Conservation (phyloP, 2,888 invertebrate genomes). For the Cetonia aurata region DNA sequence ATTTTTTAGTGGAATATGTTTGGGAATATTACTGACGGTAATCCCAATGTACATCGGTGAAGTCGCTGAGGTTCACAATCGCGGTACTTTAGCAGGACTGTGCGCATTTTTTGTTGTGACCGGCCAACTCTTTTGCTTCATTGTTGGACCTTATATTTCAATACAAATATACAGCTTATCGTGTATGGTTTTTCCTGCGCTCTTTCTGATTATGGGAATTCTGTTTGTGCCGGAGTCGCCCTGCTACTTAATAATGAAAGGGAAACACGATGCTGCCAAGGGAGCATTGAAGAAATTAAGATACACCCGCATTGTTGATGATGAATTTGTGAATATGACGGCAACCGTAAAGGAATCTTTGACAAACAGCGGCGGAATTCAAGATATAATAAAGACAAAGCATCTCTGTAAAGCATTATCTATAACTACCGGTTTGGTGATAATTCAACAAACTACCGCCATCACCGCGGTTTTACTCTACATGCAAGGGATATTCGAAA, state of each 20-base stretch:
- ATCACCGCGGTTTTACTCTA: constrained; percentile 86
- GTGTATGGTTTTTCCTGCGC: constrained; percentile 35
- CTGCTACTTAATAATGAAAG: constrained; percentile 44
- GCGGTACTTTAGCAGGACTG: constrained; percentile 47
- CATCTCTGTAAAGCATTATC: constrained; percentile 82
- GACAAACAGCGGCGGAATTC: constrained; percentile 67
- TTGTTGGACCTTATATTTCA: constrained; percentile 46
- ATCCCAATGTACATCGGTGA: constrained; percentile 88
- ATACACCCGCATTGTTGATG: constrained; percentile 70
- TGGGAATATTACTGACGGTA: constrained; percentile 71
- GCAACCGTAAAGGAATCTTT: constrained; percentile 15
- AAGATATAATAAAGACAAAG: constrained; percentile 68
- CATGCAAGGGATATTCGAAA: constrained; percentile 77
- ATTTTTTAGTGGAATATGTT: constrained; percentile 44
- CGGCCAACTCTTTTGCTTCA: constrained; percentile 44
- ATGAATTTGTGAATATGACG: constrained; percentile 70
- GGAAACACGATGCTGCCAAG: constrained; percentile 68
- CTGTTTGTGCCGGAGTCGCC: constrained; percentile 48
- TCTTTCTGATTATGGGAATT: constrained; percentile 40
- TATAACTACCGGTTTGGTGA: constrained; percentile 70
- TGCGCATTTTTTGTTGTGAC: constrained; percentile 36
- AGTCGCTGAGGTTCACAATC: constrained; percentile 64
- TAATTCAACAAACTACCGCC: constrained; percentile 85
- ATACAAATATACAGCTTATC: constrained; percentile 36
- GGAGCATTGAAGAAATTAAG: constrained; percentile 77